A percentile compares a stretch with the other conserved stretches of the same genome.
phyloP scores from a whole-genome alignment of 1,140 invertebrate genomes.

The Bradynema listronoti region DNA sequence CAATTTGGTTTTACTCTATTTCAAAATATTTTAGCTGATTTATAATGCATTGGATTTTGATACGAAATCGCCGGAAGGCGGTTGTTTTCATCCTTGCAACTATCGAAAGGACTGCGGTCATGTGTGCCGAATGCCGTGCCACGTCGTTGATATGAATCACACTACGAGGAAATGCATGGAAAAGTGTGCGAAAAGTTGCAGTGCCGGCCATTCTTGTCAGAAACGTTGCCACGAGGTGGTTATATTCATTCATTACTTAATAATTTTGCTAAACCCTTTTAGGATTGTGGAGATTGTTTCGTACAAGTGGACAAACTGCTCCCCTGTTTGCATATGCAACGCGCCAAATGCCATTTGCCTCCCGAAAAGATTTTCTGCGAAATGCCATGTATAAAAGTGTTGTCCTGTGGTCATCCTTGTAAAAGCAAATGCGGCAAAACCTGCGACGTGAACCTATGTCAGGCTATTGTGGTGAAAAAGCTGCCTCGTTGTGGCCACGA shows the following conservation, averaged over 20 bases:
- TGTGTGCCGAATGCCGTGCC: constrained; percentile 22
- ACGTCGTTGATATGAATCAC: constrained; percentile 14
- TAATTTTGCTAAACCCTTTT: constrained; percentile 1
- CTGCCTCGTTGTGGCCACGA: constrained; percentile 23
- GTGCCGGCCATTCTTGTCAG: constrained; percentile 27
- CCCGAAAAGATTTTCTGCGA: constrained; percentile 10
- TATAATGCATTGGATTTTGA: constrained; percentile 17
- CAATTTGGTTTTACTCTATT: no score
- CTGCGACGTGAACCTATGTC: constrained; percentile 10
- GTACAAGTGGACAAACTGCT: constrained; percentile 12
- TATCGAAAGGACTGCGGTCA: constrained; percentile 28
- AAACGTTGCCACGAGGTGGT: constrained; percentile 21
- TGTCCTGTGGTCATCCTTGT: constrained; percentile 23
- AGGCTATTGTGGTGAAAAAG: constrained; percentile 8
- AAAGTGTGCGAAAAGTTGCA: constrained; percentile 20
- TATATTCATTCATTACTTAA: constrained; percentile 3
- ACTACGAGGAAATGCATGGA: constrained; percentile 9
- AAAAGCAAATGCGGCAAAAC: constrained; percentile 10
- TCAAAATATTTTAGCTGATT: constrained; percentile 22
- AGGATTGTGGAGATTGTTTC: constrained; percentile 24
- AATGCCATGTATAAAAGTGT: neutral
- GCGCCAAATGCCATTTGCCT: constrained; percentile 1
- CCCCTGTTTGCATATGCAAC: constrained; percentile 17
- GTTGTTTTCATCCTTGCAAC: constrained; percentile 18
- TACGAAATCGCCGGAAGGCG: constrained; percentile 28